Percentiles rank a stretch among this genome's conserved stretches.
Evolutionary conservation across 2,113 vertebrate genomes (phyloP).

Genomic region (Upupa epops): DNA sequence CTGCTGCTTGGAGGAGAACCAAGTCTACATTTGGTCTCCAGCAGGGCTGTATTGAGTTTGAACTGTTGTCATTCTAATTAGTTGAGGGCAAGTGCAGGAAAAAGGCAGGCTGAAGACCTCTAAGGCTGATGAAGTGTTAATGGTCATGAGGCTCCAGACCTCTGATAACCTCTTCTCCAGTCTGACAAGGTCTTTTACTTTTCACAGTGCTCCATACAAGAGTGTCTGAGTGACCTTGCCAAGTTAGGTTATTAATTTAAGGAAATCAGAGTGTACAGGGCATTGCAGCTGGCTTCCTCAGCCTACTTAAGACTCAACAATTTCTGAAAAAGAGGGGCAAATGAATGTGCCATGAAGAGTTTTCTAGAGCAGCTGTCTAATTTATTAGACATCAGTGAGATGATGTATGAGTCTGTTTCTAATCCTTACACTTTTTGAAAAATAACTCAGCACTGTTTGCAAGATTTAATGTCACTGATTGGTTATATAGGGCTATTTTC

Average conservation of each 20-base stretch:
- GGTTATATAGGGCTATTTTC: background rate
- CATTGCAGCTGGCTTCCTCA: conserved; percentile 9
- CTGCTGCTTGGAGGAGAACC: too few relatives aligned
- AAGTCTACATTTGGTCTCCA: too few relatives aligned
- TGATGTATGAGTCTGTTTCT: background rate
- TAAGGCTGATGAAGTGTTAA: too few relatives aligned
- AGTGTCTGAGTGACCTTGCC: background rate
- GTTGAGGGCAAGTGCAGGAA: too few relatives aligned
- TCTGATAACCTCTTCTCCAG: background rate
- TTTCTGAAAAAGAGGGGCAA: conserved; percentile 25
- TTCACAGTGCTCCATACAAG: background rate
- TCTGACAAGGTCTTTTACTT: background rate
- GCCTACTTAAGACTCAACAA: conserved; percentile 14
- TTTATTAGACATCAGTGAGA: background rate
- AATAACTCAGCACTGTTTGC: background rate
- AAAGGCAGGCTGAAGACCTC: too few relatives aligned
- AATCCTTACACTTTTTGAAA: background rate
- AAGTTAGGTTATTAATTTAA: conserved; percentile 43
- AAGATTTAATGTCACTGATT: background rate
- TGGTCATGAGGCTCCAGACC: background rate
- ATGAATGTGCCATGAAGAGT: background rate
- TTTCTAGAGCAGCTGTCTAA: background rate
- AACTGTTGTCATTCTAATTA: too few relatives aligned
- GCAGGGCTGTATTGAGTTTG: too few relatives aligned
- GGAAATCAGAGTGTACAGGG: background rate